Evolutionary conservation across 2,113 vertebrate genomes (phyloP).

Genomic region (Actenoides lindsayi): DNA sequence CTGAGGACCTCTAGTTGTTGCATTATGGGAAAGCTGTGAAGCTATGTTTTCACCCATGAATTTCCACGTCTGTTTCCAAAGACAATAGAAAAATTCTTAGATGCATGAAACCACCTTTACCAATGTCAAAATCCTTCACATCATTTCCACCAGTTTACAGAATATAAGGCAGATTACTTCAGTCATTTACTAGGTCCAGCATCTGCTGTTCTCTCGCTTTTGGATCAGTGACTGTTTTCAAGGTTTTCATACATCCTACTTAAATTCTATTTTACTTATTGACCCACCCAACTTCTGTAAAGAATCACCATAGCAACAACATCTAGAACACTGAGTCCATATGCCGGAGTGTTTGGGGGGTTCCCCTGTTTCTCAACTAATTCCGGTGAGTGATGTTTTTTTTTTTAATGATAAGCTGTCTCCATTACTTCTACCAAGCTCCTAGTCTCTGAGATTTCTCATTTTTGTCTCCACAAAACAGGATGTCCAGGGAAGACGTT

Average conservation of each 20-base stretch:
- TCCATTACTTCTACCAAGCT: neutral
- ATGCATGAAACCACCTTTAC: neutral
- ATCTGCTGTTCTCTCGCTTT: neutral
- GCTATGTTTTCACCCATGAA: neutral
- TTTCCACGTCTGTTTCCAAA: neutral
- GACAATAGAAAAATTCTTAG: neutral
- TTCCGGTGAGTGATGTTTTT: neutral
- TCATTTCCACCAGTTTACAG: neutral
- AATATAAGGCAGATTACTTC: neutral
- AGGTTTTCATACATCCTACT: neutral
- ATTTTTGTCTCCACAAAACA: neutral
- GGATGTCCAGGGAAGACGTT: neutral
- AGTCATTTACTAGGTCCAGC: neutral
- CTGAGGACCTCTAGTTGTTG: neutral
- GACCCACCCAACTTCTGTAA: neutral
- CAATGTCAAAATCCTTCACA: neutral
- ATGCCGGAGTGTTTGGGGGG: neutral
- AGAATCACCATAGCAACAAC: neutral
- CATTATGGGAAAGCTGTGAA: neutral
- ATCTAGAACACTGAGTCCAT: neutral
- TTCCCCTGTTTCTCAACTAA: neutral
- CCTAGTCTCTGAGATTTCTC: neutral
- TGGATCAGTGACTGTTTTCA: neutral
- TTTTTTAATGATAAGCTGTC: neutral
- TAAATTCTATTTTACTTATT: neutral